Base-by-base conservation (phyloP, 1,140 invertebrate species). In the Drosophila burlai region DNA sequence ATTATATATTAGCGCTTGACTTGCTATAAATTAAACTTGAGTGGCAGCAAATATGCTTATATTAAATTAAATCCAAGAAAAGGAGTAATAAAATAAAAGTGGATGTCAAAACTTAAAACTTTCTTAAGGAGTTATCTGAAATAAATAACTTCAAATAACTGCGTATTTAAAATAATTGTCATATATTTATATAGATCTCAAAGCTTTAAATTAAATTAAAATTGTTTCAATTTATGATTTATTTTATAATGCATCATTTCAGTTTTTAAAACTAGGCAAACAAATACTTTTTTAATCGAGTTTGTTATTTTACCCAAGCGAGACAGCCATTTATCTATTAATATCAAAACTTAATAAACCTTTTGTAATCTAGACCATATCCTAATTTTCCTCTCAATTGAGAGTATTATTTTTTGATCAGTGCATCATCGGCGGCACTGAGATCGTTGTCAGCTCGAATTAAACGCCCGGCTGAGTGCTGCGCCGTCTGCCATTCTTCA, bases 401-500 rank as follows among this genome's bases (percentile, higher is more conserved):
- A 3, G 1, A 16, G 1, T 10, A 3, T 3, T 21, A 2, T 54
- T 10, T 55, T 55, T 55, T 55, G 2, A 3, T 26, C 36, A 57
- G 54, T 57, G 54, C 84, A 73, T 62, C 76, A 67, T 55, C 50
- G 83, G 13, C 54, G 58, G 46, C 62, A 24, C 13, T 57, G 75
- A 76, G 68, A 73, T 40, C 72, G 55, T 40, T 78, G 64, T 68
- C 63, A 76, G 73, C 72, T 66, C 68, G 59, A 80, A 80, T 73
- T 80, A 80, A 73, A 79, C 58, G 60, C 58, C 52, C 79, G 60
- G 36, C 46, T 76, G 79, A 52, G 58, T 43, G 61, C 40, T 46
- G 46, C 57, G 18, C 38, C 61, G 62, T 50, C 60, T 74, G 66
- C 63, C 76, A 79, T 76, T 62, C 83, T 83, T 87, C 54, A 75